Evolutionary conservation across 2,113 vertebrate species (phyloP).

Genomic region (Actinemys pallida): DNA sequence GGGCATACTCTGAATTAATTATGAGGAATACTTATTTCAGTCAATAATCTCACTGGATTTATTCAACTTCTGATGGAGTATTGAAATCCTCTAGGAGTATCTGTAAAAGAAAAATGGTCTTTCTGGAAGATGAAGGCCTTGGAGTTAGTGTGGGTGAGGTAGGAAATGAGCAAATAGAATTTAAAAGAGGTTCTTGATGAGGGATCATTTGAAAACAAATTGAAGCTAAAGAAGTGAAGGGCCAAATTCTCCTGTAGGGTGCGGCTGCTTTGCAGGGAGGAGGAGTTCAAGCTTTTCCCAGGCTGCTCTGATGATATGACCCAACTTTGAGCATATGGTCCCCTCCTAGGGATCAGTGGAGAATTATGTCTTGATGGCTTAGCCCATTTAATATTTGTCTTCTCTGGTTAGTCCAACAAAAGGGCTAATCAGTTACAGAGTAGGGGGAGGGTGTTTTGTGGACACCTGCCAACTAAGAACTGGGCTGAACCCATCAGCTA

Average conservation of each 20-base stretch:
- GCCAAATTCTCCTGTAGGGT: not conserved
- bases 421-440: not conserved
- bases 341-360: not conserved
- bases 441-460: not conserved
- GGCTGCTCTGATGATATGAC: not conserved
- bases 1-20: not conserved
- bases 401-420: not conserved
- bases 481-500: not conserved
- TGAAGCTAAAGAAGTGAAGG: not conserved
- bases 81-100: not conserved
- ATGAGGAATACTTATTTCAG: not conserved
- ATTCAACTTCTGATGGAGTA: not conserved
- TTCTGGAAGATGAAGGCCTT: not conserved
- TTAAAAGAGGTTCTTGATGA: not conserved
- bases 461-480: not conserved
- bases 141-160: not conserved
- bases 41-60: not conserved
- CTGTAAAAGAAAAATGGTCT: not conserved
- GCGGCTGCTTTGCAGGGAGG: slow-evolving; percentile 47
- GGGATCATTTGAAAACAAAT: not conserved
- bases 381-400: not conserved
- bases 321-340: not conserved
- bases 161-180: not conserved
- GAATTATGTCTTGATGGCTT: not conserved
- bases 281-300: not conserved